Evolutionary conservation across 2,113 vertebrate species (phyloP).

Genomic region (Pedetes capensis): DNA sequence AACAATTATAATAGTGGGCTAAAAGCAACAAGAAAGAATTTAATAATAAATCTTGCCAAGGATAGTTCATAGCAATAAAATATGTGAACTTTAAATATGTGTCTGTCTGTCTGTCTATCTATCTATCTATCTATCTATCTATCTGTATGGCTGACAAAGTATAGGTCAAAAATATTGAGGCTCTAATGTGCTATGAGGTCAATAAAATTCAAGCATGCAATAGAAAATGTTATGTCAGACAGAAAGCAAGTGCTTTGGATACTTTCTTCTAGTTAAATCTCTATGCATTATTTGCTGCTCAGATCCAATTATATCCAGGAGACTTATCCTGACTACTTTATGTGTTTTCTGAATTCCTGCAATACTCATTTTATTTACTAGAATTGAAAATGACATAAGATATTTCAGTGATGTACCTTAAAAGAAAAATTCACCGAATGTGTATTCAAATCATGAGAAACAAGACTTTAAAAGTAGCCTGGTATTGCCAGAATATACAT

Average conservation of each 20-base stretch:
- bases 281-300: background rate
- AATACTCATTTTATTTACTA: background rate
- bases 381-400: background rate
- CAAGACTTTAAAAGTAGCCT: background rate
- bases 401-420: conserved; percentile 9
- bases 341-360: background rate
- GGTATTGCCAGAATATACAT: background rate
- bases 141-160: conserved; percentile 4
- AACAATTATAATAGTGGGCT: background rate
- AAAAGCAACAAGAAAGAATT: background rate
- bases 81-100: background rate
- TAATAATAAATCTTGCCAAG: background rate
- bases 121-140: too few species aligned
- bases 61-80: background rate
- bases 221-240: background rate
- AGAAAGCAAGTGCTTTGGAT: background rate
- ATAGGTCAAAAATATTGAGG: background rate
- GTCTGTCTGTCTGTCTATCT: background rate
- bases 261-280: background rate
- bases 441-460: background rate
- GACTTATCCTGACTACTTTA: background rate
- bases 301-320: background rate
- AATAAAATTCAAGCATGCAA: background rate
- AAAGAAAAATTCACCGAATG: background rate
- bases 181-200: background rate